A percentile compares a stretch with the other conserved stretches of the same genome.
These are phyloP conservation scores for Brotogeris chrysoptera DNA, from an alignment of 2,797 vertebrate genomes.

Conservation along the genomic window DNA sequence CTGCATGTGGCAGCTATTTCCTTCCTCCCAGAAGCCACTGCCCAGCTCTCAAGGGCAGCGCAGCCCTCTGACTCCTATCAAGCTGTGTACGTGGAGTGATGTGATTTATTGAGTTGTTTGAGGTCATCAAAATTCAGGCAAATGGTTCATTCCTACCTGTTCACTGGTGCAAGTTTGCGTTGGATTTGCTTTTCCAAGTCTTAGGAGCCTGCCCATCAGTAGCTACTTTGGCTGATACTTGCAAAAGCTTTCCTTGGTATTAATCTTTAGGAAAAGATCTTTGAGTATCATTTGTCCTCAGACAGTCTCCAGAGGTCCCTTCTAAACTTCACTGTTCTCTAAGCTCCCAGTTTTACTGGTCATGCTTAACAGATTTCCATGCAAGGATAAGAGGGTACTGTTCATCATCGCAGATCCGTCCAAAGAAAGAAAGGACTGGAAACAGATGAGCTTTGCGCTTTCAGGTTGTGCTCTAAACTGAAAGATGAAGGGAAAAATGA, in stretches of 20 bases:
- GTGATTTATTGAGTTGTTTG: conserved; percentile 12
- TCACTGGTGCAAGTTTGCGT: neutral
- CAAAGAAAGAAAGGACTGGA: neutral
- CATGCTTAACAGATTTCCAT: neutral
- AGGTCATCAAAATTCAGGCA: neutral
- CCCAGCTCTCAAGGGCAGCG: conserved; percentile 24
- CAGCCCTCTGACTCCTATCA: neutral
- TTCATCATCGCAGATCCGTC: neutral
- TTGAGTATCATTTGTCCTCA: neutral
- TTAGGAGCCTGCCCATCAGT: neutral
- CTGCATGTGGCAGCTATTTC: conserved; percentile 59
- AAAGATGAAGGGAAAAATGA: neutral
- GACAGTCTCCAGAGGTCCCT: neutral
- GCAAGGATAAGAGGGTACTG: neutral
- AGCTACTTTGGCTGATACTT: neutral
- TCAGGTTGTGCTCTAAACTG: neutral
- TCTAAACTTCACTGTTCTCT: neutral
- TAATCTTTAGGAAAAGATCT: neutral
- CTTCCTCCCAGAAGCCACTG: conserved; percentile 54
- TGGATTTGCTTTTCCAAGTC: neutral
- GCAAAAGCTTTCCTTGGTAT: neutral
- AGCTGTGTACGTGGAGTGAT: neutral
- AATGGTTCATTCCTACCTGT: neutral
- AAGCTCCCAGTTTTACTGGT: neutral
- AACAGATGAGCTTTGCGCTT: neutral